Conservation (phyloP, 2,797 vertebrate genomes). For the Threskiornis aethiopicus region DNA sequence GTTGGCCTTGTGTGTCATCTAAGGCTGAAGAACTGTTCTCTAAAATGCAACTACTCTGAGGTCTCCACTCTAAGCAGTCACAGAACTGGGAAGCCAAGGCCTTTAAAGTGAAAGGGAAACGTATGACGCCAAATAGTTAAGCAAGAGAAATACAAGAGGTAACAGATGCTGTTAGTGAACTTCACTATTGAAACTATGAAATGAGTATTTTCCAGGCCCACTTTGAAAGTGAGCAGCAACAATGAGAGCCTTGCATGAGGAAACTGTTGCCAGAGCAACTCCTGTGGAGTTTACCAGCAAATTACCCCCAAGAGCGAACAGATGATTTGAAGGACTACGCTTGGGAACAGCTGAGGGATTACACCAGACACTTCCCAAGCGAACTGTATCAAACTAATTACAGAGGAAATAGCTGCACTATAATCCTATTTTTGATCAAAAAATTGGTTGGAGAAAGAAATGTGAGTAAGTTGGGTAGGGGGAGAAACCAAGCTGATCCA, state of each 20-base stretch:
- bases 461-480: background rate
- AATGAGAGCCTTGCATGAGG: background rate
- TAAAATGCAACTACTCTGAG: background rate
- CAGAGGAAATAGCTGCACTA: background rate
- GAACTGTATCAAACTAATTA: background rate
- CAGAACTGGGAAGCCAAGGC: background rate
- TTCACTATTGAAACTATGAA: background rate
- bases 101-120: background rate
- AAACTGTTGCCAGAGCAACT: background rate
- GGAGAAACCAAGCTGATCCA: background rate
- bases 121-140: background rate
- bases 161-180: background rate
- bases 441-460: background rate
- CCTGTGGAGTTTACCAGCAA: background rate
- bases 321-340: background rate
- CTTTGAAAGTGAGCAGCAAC: background rate
- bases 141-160: background rate
- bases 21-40: background rate
- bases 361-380: background rate
- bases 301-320: background rate
- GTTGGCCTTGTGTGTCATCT: background rate
- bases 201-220: background rate
- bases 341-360: background rate
- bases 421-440: background rate
- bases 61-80: background rate